Percentiles rank a stretch among this genome's conserved stretches.
Evolutionary conservation across 2,888 invertebrate genomes (phyloP).

Genomic region (Seira musarum): DNA sequence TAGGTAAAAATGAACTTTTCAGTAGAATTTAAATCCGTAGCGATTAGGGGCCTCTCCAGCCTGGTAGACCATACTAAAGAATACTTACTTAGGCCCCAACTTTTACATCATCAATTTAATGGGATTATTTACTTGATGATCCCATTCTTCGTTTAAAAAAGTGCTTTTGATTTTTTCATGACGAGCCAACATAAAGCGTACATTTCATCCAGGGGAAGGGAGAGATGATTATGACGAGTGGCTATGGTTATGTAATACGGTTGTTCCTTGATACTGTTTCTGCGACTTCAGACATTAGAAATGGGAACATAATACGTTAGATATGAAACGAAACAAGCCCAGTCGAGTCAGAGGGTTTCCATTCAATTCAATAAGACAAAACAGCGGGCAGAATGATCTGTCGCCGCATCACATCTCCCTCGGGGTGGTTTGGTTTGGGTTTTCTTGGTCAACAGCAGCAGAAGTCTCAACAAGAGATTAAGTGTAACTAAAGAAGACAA

Average conservation of each 20-base stretch:
- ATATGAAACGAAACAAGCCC: no score
- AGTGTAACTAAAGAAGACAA: conserved; percentile 3
- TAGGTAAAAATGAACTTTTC: no score
- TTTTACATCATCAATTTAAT: not conserved
- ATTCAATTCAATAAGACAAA: not conserved
- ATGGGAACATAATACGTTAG: not conserved
- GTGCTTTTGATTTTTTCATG: no score
- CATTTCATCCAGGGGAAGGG: no score
- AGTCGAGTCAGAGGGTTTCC: no score
- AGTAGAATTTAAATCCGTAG: no score
- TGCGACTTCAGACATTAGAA: not conserved
- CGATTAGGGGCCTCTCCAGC: no score
- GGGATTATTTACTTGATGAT: not conserved
- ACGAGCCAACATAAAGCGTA: no score
- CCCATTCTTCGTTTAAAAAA: not conserved
- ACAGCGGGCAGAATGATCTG: not conserved
- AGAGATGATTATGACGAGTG: no score
- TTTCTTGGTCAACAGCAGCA: not conserved
- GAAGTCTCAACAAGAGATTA: not conserved
- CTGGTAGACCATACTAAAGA: no score
- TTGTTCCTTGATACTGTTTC: not conserved
- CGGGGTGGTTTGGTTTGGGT: not conserved
- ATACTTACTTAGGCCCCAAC: no score
- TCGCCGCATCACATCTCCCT: not conserved
- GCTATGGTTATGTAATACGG: no score